Conservation (phyloP, 2,888 invertebrate genomes). For the Teleogryllus oceanicus region DNA sequence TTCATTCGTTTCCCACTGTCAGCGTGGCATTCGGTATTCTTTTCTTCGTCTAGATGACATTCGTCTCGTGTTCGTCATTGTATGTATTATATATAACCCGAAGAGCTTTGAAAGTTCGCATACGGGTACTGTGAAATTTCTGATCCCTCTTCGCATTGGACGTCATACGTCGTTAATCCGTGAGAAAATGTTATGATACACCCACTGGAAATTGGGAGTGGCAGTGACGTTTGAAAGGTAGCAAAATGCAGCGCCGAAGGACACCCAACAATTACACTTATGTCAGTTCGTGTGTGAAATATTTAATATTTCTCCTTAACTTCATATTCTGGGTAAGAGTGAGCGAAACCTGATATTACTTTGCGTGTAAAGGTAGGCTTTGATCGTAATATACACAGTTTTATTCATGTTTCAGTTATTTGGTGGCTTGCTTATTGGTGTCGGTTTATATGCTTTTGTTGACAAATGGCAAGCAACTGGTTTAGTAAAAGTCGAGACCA, state of each 20-base stretch:
- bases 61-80: no score
- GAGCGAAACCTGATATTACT: not conserved
- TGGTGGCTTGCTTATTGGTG: slow-evolving; percentile 79
- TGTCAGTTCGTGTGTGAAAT: slow-evolving; percentile 84
- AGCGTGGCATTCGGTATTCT: no score
- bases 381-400: not conserved
- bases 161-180: no score
- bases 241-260: slow-evolving; percentile 53
- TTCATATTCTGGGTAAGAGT: slow-evolving; percentile 84
- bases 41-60: no score
- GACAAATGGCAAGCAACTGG: slow-evolving; percentile 91
- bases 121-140: no score
- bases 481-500: slow-evolving; percentile 74
- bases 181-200: not conserved
- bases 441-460: slow-evolving; percentile 86
- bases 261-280: slow-evolving; percentile 68
- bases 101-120: no score
- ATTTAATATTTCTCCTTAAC: slow-evolving; percentile 83
- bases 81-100: no score
- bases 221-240: slow-evolving; percentile 9
- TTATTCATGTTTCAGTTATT: slow-evolving; percentile 65
- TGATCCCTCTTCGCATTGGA: no score
- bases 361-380: not conserved
- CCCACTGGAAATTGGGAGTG: slow-evolving; percentile 18
- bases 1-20: no score